Base-by-base conservation (phyloP, 2,797 vertebrate genomes). In the Clarias laeviceps region DNA sequence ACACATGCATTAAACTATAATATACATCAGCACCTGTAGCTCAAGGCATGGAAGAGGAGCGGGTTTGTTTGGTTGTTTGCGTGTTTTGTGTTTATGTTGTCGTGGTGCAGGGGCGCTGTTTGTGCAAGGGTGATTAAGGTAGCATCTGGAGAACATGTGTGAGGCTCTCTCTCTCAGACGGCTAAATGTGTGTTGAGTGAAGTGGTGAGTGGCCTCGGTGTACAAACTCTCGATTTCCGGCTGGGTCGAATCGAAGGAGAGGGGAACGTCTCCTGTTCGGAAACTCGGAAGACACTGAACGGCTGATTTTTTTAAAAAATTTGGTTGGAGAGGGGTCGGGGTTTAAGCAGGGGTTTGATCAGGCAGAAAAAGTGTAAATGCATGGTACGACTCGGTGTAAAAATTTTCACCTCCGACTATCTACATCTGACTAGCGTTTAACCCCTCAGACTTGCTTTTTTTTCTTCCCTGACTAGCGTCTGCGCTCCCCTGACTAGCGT, bases 71-170 rank as follows among this genome's bases (percentile, higher is more conserved):
- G 91, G 89, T 80, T 86, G 82, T 90, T 91, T 88, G 89, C 90
- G 84, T 90, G 91, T 91, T 87, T 90, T 81, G 88, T 92, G 90
- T 87, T 89, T 87, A 90, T 90, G 88, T 78, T 88, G 80, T 88
- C 85, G 79, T 78, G 74, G 66, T 84, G 74, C 70, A 82, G 85
- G 84, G 82, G 80, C 79, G 17, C 83, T 17, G 81, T 86, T 88
- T 78, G 72, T 83, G 83, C 76, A 86, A 12, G 15, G 37, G 18
- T 81, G 14, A 81, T 81, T 54, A 88, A 17, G 22, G 24, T 1
- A 34, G 40, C 80, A 82, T 86, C 80, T 79, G 85, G 73, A 70
- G 85, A 18, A 66, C 80, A 82, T 82, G 68, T 86, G 73, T 54
- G 72, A 24, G 4, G 45, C 45, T 40, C 37, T 37, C 50, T 14